These are phyloP conservation scores for Colistium nudipinnis DNA, from an alignment of 2,113 vertebrate genomes.

Conservation along the genomic window DNA sequence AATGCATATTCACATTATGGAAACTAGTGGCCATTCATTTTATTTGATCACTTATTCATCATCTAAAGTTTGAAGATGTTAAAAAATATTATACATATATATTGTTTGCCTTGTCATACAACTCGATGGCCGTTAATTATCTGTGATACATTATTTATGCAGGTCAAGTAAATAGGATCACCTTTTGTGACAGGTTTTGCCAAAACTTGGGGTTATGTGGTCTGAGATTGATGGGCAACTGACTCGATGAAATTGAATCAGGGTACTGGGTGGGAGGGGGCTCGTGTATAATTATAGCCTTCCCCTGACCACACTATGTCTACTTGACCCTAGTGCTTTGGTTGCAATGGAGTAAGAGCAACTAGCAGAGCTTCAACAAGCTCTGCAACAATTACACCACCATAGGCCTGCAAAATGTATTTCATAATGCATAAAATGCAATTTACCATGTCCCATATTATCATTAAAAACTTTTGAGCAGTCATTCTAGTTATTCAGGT, in stretches of 20 bases:
- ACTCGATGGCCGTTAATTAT: background rate
- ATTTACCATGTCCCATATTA: background rate
- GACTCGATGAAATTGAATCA: constrained; percentile 75
- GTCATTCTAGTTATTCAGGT: background rate
- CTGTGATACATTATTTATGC: background rate
- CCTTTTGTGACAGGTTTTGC: constrained; percentile 1
- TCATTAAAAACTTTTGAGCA: background rate
- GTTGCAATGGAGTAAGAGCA: constrained; percentile 60
- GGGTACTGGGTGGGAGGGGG: constrained; percentile 24
- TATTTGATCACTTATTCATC: background rate
- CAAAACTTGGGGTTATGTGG: constrained; percentile 3
- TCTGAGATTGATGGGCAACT: constrained; percentile 49
- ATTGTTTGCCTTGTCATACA: background rate
- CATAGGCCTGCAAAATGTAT: background rate
- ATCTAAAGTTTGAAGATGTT: background rate
- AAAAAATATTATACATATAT: too few relatives aligned
- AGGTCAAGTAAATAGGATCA: background rate
- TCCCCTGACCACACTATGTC: constrained; percentile 41
- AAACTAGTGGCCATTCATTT: background rate
- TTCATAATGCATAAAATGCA: fast-evolving
- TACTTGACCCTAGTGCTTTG: constrained; percentile 39
- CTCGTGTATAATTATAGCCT: constrained; percentile 73
- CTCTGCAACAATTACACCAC: background rate
- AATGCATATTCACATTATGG: background rate
- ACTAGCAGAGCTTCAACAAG: constrained; percentile 12